Conservation (phyloP, 2,888 invertebrate species). For the Mythimna impura region DNA sequence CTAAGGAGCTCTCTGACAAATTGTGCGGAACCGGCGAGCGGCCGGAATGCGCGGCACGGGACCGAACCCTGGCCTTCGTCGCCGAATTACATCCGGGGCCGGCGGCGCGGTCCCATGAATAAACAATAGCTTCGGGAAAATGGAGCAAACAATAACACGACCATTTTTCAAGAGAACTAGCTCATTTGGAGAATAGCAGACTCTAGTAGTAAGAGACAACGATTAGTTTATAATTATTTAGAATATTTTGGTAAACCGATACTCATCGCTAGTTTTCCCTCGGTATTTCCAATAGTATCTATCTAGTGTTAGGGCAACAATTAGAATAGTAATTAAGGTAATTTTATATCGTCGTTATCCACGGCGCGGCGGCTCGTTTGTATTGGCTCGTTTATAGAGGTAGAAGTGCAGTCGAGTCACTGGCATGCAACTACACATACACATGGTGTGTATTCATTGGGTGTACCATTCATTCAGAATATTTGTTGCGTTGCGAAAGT, state of each 20-base stretch:
- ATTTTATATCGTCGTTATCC: too few relatives aligned
- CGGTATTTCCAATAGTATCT: too few relatives aligned
- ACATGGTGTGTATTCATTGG: too few relatives aligned
- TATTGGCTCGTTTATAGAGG: too few relatives aligned
- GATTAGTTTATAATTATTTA: conserved; percentile 11
- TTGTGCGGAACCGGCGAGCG: conserved; percentile 35
- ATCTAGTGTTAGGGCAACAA: too few relatives aligned
- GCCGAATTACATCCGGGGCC: conserved; percentile 53
- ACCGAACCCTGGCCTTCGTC: conserved; percentile 59
- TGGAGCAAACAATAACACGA: conserved; percentile 23
- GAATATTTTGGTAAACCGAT: background rate
- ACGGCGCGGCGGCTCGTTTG: too few relatives aligned
- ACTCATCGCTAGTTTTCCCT: background rate
- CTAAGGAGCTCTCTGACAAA: conserved; percentile 46
- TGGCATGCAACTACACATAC: too few relatives aligned
- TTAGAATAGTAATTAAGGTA: too few relatives aligned
- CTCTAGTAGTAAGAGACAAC: background rate
- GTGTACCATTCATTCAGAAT: too few relatives aligned
- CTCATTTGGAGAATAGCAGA: conserved; percentile 10
- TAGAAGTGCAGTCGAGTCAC: too few relatives aligned
- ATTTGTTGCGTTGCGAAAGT: too few relatives aligned
- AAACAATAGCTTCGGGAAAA: conserved; percentile 53
- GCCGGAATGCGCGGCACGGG: conserved; percentile 41
- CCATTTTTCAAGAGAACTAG: conserved; percentile 18
- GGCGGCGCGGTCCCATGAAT: conserved; percentile 43